Evolutionary conservation across 2,888 invertebrate genomes (phyloP), one percentile per base, ranked within the genome.

Genomic region (Microplitis manilae): DNA sequence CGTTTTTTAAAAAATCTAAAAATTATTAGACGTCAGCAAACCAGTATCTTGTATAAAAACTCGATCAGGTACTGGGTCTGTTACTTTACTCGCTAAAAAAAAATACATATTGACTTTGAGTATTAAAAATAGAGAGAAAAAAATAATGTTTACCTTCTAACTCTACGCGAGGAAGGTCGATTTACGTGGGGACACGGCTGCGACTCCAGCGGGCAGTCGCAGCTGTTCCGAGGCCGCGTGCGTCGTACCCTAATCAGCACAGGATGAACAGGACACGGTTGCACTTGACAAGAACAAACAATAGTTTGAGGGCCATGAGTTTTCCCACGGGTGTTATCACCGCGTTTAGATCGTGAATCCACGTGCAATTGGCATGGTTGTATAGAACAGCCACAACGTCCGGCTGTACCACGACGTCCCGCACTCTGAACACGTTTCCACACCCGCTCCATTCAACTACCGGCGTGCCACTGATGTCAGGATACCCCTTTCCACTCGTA

Each of bases 391-490:
- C 86, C 87, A 82, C 88, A 88, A 67, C 87, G 86, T 79, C 83
- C 87, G 80, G 83, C 81, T 77, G 81, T 81, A 78, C 86, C 85
- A 68, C 88, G 87, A 82, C 87, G 87, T 73, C 87, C 87, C 81
- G 88, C 87, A 79, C 87, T 85, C 81, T 89, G 89, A 76, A 89
- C 89, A 78, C 89, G 88, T 85, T 86, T 88, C 89, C 89, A 89
- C 83, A 89, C 88, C 85, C 89, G 88, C 87, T 89, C 89, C 89
- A 89, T 89, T 88, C 88, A 85, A 87, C 87, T 86, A 85, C 86
- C 86, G 86, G 85, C 87, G 87, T 87, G 85, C 85, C 83, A 89
- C 89, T 89, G 85, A 83, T 81, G 82, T 75, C 78, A 67, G 77
- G 70, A 70, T 64, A 59, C 78, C 81, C 82, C 82, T 81, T 81